These are phyloP conservation scores for Opisthocomus hoazin DNA, from an alignment of 2,113 vertebrate genomes.

Conservation along the genomic window DNA sequence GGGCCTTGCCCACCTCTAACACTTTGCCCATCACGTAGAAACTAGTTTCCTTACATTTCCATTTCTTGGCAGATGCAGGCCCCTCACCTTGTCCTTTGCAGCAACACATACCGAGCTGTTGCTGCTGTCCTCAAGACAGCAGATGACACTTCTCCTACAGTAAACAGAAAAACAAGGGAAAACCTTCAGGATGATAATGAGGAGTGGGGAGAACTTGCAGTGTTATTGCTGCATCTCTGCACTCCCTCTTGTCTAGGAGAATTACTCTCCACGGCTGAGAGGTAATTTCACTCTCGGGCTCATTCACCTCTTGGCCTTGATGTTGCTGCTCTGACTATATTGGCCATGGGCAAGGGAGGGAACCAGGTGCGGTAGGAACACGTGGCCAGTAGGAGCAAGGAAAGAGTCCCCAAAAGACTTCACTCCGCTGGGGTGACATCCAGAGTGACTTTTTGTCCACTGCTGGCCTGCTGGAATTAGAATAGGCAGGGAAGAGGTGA, in stretches of 20 bases:
- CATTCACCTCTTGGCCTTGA: slow-evolving; percentile 44
- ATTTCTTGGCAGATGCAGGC: not conserved
- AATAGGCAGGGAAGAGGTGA: not conserved
- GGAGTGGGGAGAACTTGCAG: not conserved
- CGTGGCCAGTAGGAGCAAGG: not conserved
- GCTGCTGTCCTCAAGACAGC: not conserved
- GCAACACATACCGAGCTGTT: not conserved
- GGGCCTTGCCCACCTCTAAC: not conserved
- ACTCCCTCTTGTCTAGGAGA: slow-evolving; percentile 34
- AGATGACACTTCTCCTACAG: not conserved
- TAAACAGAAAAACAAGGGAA: not conserved
- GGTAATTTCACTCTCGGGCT: slow-evolving; percentile 31
- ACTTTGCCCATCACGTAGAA: not conserved
- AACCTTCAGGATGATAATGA: not conserved
- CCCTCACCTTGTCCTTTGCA: not conserved
- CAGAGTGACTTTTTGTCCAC: not conserved
- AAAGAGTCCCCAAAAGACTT: not conserved
- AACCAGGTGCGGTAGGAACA: fast-evolving
- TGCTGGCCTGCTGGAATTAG: not conserved
- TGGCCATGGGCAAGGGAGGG: fast-evolving
- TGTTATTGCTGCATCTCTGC: not conserved
- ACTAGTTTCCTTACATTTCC: not conserved
- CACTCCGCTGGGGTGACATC: not conserved
- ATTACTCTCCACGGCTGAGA: slow-evolving; percentile 32
- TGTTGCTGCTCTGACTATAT: slow-evolving; percentile 28